Percentiles rank a stretch among this genome's conserved stretches.
These are phyloP conservation scores for Heliconius congener DNA, from an alignment of 1,140 invertebrate genomes.

Conservation along the genomic window DNA sequence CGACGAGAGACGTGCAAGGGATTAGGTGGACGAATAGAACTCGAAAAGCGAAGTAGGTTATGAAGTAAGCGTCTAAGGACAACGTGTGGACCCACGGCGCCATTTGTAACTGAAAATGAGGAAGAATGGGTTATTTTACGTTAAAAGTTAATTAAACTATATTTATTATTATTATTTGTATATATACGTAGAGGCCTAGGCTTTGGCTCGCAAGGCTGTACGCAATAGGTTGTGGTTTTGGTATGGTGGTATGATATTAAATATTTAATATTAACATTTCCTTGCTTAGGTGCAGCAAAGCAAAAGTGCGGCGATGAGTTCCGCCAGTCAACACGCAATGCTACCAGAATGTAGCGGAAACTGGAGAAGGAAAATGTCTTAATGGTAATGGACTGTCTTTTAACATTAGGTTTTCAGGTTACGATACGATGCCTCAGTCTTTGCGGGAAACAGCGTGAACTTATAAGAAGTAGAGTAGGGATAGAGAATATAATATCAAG, in stretches of 20 bases:
- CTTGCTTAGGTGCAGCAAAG: no score
- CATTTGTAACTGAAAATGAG: constrained; percentile 67
- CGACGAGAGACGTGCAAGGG: constrained; percentile 93
- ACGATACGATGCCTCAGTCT: neutral
- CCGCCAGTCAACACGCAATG: neutral
- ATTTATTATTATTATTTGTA: no score
- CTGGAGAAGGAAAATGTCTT: neutral
- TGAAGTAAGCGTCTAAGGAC: constrained; percentile 88
- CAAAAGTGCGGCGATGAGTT: neutral
- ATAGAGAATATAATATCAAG: no score
- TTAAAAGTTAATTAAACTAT: neutral
- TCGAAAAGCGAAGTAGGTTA: constrained; percentile 91
- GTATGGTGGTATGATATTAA: no score
- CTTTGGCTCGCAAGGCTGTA: no score
- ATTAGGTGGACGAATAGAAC: constrained; percentile 95
- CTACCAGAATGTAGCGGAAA: neutral
- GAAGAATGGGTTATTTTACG: neutral
- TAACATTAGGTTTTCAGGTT: neutral
- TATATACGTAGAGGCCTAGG: no score
- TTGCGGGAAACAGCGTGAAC: neutral
- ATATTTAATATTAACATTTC: no score
- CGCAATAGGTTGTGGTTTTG: no score
- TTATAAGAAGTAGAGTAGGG: neutral
- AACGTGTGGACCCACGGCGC: constrained; percentile 86
- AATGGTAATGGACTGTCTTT: neutral